A percentile compares a stretch with the other conserved stretches of the same genome.
These are phyloP conservation scores for Channa argus DNA, from an alignment of 2,113 vertebrate genomes.

Conservation along the genomic window DNA sequence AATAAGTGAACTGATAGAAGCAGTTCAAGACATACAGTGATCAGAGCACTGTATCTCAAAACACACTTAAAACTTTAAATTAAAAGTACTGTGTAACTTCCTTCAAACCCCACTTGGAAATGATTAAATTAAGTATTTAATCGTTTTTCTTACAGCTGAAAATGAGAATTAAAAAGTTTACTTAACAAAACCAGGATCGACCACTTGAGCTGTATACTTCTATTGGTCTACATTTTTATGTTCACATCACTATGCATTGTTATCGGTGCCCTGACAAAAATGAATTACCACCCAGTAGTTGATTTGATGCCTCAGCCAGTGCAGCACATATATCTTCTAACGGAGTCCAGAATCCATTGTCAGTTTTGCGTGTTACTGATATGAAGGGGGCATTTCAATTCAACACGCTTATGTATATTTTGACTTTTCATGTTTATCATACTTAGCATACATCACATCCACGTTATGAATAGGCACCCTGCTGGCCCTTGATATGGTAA, in stretches of 20 bases:
- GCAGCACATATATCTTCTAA: slow-evolving; percentile 71
- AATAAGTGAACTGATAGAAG: not conserved
- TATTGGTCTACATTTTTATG: slow-evolving; percentile 35
- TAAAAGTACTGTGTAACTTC: too few species aligned
- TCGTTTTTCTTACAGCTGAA: not conserved
- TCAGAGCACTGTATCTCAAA: too few species aligned
- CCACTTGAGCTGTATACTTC: slow-evolving; percentile 24
- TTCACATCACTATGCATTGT: slow-evolving; percentile 60
- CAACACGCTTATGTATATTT: slow-evolving; percentile 71
- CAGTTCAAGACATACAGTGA: too few species aligned
- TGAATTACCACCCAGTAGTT: slow-evolving; percentile 72
- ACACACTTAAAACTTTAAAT: too few species aligned
- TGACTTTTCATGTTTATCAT: slow-evolving; percentile 80
- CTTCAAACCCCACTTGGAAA: too few species aligned
- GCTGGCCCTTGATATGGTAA: slow-evolving; percentile 82
- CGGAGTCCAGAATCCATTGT: slow-evolving; percentile 64
- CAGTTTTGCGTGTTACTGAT: slow-evolving; percentile 73
- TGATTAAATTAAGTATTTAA: too few species aligned
- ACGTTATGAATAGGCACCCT: slow-evolving; percentile 76
- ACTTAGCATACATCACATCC: slow-evolving; percentile 73
- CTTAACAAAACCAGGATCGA: slow-evolving; percentile 1
- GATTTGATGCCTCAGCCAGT: slow-evolving; percentile 73
- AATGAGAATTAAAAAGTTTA: slow-evolving; percentile 4
- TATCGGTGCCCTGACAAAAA: slow-evolving; percentile 67
- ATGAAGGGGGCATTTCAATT: slow-evolving; percentile 69